Conservation (phyloP, 2,797 vertebrate species). For the Dryobates pubescens region DNA sequence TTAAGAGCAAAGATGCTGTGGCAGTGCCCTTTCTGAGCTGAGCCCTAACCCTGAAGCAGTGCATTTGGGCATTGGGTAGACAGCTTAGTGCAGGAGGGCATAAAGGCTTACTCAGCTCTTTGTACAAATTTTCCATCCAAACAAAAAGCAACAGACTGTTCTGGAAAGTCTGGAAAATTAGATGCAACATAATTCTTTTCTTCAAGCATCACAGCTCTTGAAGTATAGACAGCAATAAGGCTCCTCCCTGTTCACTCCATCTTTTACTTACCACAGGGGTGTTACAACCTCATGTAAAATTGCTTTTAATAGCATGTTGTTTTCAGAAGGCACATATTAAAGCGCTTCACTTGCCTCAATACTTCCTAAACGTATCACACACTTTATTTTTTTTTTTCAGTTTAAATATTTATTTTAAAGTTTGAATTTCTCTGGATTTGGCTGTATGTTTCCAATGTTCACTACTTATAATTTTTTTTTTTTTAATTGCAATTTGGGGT, state of each 20-base stretch:
- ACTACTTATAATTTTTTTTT: not conserved
- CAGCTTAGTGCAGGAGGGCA: not conserved
- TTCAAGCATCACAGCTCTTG: not conserved
- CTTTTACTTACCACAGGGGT: not conserved
- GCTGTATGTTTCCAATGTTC: not conserved
- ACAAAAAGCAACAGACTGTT: not conserved
- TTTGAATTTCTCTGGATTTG: not conserved
- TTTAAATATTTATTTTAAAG: too few relatives aligned
- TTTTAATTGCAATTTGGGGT: not conserved
- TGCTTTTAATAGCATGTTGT: not conserved
- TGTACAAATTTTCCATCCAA: not conserved
- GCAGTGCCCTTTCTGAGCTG: constrained; percentile 1
- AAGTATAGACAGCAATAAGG: not conserved
- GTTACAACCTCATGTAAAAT: not conserved
- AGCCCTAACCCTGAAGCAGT: not conserved
- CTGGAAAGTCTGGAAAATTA: not conserved
- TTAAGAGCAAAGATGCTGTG: not conserved
- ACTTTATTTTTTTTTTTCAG: too few relatives aligned
- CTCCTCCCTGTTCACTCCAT: not conserved
- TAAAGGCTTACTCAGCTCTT: not conserved
- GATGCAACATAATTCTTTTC: not conserved
- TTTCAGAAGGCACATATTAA: not conserved
- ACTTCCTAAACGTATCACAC: not conserved
- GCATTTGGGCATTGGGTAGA: not conserved
- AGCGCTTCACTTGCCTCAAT: not conserved